Evolutionary conservation across 2,888 invertebrate genomes (phyloP).

Genomic region (Pristionchus japonicus): DNA sequence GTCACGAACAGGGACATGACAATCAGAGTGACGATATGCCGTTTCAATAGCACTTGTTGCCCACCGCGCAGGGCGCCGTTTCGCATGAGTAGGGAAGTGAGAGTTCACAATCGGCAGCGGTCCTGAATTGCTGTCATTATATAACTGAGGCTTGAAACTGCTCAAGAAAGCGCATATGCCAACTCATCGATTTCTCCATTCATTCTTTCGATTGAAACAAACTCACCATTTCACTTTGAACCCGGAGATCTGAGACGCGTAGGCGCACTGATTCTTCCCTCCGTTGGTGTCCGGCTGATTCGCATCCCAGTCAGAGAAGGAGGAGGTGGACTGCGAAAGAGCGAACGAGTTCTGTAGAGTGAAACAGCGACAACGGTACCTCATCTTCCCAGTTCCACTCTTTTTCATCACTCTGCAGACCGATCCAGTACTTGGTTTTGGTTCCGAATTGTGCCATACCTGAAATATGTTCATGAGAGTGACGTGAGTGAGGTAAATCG

Average conservation of each 20-base stretch:
- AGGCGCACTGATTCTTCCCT: background rate
- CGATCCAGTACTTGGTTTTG: conserved; percentile 16
- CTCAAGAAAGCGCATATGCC: no score
- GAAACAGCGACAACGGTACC: background rate
- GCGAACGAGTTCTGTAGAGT: background rate
- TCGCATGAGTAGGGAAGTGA: background rate
- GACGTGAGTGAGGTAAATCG: no score
- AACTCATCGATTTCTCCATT: no score
- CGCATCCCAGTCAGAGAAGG: background rate
- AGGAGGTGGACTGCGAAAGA: background rate
- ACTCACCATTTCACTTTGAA: background rate
- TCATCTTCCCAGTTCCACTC: background rate
- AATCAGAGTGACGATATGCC: no score
- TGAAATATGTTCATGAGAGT: no score
- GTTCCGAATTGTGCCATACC: background rate
- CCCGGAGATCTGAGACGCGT: background rate
- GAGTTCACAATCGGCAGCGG: background rate
- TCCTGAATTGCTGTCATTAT: no score
- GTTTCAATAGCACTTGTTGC: background rate
- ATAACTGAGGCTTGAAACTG: no score
- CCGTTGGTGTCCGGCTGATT: background rate
- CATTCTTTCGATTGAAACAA: background rate
- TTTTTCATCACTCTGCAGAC: background rate
- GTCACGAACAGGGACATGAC: no score
- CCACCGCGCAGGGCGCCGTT: background rate